Percentiles rank a stretch among this genome's conserved stretches.
These are phyloP conservation scores for Ciconia boyciana DNA, from an alignment of 2,113 vertebrate species.

Conservation along the genomic window DNA sequence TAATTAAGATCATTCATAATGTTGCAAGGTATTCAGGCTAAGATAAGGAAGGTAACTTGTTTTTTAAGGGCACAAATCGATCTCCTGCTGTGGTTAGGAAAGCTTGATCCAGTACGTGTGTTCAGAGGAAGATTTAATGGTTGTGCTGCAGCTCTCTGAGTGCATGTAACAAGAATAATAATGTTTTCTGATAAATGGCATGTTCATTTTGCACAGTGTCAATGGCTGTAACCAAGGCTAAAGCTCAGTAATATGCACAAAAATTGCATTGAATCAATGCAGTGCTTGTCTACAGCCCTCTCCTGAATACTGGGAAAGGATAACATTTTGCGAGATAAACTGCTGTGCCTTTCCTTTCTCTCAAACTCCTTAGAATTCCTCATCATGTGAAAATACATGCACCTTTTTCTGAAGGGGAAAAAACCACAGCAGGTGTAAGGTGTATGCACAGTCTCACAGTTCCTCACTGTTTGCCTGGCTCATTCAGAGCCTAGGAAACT, in stretches of 20 bases:
- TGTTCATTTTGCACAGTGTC: not conserved
- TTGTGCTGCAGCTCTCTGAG: not conserved
- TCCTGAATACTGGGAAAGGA: not conserved
- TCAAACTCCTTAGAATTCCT: not conserved
- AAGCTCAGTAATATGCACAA: not conserved
- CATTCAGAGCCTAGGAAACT: not conserved
- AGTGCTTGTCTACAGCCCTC: not conserved
- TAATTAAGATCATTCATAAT: conserved; percentile 28
- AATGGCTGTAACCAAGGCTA: not conserved
- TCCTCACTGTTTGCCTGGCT: not conserved
- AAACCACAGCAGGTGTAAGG: not conserved
- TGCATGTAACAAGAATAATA: not conserved
- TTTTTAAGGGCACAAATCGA: not conserved
- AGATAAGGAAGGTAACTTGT: not conserved
- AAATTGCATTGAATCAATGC: not conserved
- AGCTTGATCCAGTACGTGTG: not conserved
- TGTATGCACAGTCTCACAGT: not conserved
- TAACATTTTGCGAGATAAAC: not conserved
- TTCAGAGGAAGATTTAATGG: not conserved
- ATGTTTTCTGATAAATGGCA: not conserved
- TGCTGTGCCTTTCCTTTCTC: not conserved
- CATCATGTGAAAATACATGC: not conserved
- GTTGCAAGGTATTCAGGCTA: not conserved
- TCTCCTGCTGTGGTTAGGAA: not conserved
- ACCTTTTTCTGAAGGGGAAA: not conserved